Percentiles rank a stretch among this genome's conserved stretches.
Conservation (phyloP, 2,888 invertebrate genomes). For the Cacoxenus indagator region DNA sequence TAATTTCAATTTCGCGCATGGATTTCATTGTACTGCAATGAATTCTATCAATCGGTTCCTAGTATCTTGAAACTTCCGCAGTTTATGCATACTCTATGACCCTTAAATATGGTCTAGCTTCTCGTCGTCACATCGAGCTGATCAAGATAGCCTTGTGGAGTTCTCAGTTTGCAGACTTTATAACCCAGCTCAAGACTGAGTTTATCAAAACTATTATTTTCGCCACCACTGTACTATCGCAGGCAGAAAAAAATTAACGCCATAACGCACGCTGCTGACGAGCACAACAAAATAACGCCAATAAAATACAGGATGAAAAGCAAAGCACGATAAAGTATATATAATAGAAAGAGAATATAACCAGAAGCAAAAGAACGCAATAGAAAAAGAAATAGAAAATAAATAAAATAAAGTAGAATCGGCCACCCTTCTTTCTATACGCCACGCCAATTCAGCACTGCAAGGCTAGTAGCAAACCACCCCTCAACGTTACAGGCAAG, state of each 20-base stretch:
- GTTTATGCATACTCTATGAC: too few species aligned
- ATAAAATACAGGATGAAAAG: background rate
- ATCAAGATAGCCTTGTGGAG: too few species aligned
- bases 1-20: too few species aligned
- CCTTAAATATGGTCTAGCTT: too few species aligned
- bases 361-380: conserved; percentile 41
- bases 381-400: conserved; percentile 58
- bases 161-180: too few species aligned
- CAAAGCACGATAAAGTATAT: background rate
- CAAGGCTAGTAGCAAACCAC: background rate
- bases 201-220: conserved; percentile 1
- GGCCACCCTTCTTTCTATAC: conserved; percentile 17
- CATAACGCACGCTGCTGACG: conserved; percentile 33
- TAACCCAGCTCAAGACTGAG: too few species aligned
- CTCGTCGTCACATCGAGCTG: too few species aligned
- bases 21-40: too few species aligned
- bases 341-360: conserved; percentile 18
- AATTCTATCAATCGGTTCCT: too few species aligned
- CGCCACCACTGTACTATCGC: conserved; percentile 28
- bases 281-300: conserved; percentile 47
- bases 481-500: background rate
- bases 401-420: conserved; percentile 57
- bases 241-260: conserved; percentile 21
- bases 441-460: background rate
- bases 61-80: too few species aligned